Conservation (phyloP, 2,888 invertebrate species). For the Lepidochrysops patricia region DNA sequence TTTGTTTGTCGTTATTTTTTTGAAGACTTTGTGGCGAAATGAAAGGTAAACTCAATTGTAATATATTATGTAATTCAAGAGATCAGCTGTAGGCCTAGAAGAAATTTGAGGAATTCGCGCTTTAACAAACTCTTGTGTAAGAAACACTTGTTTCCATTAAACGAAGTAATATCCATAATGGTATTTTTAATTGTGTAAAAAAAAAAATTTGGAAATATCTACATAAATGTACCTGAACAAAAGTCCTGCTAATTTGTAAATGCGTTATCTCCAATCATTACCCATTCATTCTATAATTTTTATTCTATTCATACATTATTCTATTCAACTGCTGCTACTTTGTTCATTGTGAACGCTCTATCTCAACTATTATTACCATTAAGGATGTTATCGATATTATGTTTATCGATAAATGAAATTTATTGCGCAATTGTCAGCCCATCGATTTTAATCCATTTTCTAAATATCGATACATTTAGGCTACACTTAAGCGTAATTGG, state of each 20-base stretch:
- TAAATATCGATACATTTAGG: background rate
- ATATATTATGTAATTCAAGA: no score
- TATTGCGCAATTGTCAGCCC: constrained; percentile 5
- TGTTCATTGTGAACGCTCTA: background rate
- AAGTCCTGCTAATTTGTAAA: background rate
- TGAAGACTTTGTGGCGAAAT: background rate
- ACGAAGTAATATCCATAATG: no score
- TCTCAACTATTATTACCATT: constrained; percentile 5
- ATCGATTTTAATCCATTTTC: constrained; percentile 1
- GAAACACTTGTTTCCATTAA: no score
- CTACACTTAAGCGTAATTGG: background rate
- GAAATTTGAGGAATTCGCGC: no score
- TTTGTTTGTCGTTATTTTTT: constrained; percentile 11
- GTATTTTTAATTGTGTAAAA: no score
- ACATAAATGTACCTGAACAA: background rate
- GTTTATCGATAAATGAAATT: constrained; percentile 8
- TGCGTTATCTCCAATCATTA: background rate
- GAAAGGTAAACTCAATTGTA: background rate
- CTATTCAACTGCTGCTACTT: background rate
- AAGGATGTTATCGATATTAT: constrained; percentile 9
- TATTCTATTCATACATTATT: background rate
- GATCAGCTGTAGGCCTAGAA: no score
- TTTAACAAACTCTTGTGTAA: no score
- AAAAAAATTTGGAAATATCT: no score
- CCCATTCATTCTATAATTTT: background rate